Evolutionary conservation across 2,797 vertebrate species (phyloP).

Genomic region (Avahi laniger): DNA sequence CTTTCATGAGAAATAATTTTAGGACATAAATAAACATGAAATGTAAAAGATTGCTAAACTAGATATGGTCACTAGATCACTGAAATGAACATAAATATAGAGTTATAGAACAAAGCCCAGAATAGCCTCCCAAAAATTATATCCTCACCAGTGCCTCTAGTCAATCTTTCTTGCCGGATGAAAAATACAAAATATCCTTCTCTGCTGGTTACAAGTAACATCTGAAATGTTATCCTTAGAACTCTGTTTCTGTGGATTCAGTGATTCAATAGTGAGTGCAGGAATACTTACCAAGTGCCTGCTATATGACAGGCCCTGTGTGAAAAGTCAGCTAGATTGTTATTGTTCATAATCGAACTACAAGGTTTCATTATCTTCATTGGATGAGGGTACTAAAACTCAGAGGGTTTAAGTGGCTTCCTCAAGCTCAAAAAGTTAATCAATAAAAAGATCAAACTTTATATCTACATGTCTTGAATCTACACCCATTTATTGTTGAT

Average conservation of each 20-base stretch:
- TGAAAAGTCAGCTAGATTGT: not conserved
- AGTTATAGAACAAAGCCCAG: not conserved
- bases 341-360: not conserved
- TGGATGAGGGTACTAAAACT: not conserved
- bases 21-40: slow-evolving; percentile 48
- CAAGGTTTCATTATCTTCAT: not conserved
- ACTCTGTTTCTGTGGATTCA: not conserved
- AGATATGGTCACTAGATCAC: not conserved
- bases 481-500: not conserved
- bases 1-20: slow-evolving; percentile 46
- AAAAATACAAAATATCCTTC: slow-evolving; percentile 6
- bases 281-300: not conserved
- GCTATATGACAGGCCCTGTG: not conserved
- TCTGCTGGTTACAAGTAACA: not conserved
- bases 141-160: not conserved
- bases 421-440: not conserved
- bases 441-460: not conserved
- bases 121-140: not conserved
- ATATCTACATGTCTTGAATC: not conserved
- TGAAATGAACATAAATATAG: not conserved
- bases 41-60: not conserved
- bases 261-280: not conserved
- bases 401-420: not conserved
- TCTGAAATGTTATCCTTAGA: not conserved
- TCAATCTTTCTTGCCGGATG: not conserved